A percentile compares a stretch with the other conserved stretches of the same genome.
These are phyloP conservation scores for Willisornis vidua DNA, from an alignment of 2,113 vertebrate species.

Conservation along the genomic window DNA sequence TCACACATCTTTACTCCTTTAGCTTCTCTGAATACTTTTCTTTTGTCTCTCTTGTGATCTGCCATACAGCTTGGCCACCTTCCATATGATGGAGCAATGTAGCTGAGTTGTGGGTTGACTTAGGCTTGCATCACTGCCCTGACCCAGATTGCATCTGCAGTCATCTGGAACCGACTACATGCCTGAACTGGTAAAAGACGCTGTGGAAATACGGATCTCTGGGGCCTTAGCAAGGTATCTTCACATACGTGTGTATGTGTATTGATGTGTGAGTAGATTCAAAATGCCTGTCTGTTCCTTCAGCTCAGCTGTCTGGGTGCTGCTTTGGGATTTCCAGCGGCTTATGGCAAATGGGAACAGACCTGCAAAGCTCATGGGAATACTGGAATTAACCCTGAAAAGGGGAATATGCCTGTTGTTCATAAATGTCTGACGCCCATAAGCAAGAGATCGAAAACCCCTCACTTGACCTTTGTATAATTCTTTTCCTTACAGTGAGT, in stretches of 20 bases:
- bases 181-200: neutral
- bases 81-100: neutral
- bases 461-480: constrained; percentile 16
- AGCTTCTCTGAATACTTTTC: neutral
- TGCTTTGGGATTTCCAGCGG: neutral
- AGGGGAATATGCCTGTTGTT: neutral
- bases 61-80: neutral
- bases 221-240: neutral
- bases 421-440: neutral
- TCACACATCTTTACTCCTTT: neutral
- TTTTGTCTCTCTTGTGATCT: neutral
- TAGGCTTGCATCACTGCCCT: neutral
- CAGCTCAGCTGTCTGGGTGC: neutral
- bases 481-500: constrained; percentile 42
- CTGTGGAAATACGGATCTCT: neutral
- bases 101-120: neutral
- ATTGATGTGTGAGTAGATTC: neutral
- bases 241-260: neutral
- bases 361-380: neutral
- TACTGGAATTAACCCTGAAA: neutral
- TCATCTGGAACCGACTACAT: neutral
- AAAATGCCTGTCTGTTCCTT: neutral
- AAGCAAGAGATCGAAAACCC: constrained; percentile 6
- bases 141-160: neutral
- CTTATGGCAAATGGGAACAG: neutral